Percentiles rank a stretch among this genome's conserved stretches.
phyloP scores from a whole-genome alignment of 1,140 invertebrate species.

The Drosophila triauraria region DNA sequence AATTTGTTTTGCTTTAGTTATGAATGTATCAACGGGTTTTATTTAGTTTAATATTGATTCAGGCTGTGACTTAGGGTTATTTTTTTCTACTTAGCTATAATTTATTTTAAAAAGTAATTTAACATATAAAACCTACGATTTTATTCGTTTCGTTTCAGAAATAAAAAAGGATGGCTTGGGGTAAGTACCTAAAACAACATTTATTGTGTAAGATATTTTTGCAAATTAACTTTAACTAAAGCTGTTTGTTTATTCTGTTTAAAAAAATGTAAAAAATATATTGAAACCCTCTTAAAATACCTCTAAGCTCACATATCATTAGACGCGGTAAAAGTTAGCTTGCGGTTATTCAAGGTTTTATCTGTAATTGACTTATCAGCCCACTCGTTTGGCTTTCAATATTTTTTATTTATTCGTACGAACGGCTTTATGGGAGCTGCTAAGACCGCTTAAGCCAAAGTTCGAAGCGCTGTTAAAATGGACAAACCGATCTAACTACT shows the following conservation, averaged over 20 bases:
- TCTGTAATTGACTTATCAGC: conserved; percentile 52
- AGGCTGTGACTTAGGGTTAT: no score
- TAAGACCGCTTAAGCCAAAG: conserved; percentile 28
- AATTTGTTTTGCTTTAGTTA: not conserved
- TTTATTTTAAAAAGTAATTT: no score
- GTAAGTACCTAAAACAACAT: not conserved
- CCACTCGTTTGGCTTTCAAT: conserved; percentile 25
- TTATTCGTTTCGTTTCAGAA: not conserved
- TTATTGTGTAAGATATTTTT: not conserved
- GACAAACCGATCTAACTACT: conserved; percentile 15
- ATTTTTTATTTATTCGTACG: conserved; percentile 8
- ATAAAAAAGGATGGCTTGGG: no score
- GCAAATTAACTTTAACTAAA: not conserved
- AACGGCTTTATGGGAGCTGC: conserved; percentile 4
- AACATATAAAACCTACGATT: no score
- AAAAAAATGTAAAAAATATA: not conserved
- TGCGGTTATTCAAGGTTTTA: conserved; percentile 24
- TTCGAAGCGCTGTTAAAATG: conserved; percentile 1
- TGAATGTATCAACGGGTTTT: not conserved
- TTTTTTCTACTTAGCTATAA: no score
- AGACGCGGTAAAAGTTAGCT: conserved; percentile 28
- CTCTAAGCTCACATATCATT: conserved; percentile 8
- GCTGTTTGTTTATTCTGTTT: not conserved
- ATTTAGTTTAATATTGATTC: not conserved
- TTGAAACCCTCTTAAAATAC: not conserved